Base-by-base conservation (phyloP, 2,888 invertebrate genomes). In the Orchestes rusci region DNA sequence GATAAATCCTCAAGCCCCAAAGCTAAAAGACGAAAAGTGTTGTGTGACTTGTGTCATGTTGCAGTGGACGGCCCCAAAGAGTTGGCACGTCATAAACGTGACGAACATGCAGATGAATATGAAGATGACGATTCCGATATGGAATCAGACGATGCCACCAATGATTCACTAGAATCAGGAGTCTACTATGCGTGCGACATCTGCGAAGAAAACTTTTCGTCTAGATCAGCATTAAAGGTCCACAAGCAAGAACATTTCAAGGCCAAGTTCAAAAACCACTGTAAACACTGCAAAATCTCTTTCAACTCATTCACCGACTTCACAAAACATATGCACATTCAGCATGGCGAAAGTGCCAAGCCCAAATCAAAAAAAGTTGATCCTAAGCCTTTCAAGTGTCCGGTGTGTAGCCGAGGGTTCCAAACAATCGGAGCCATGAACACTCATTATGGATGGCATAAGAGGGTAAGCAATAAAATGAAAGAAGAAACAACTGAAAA, bases 11-110 rank as follows among this genome's bases (percentile, higher is more conserved):
- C 63, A 2, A 56, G 53, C 4, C n/a, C n/a, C n/a, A n/a, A n/a
- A n/a, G n/a, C n/a, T n/a, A 59, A 59, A 32, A 57, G 60, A 13
- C 62, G 59, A 43, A 63, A 61, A 33, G 76, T 75, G 53, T 73
- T 72, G 29, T 82, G 81, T 59, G 77, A 80, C 48, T 70, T 76
- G 33, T 82, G 82, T 53, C 78, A 80, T n/a, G 76, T 78, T 59
- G 73, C 59, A 10, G 76, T 76, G 49, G 70, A 73, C 0, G 75
- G 72, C 2, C 59, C 70, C 36, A 67, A 73, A 3, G 73, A 73
- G 2, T 62, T 77, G 42, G 73, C 73, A 52, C 71, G 72, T 55
- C 78, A 78, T 50, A 76, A 75, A 51, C 71, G 72, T 45, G 68
- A 74, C 31, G 73, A 72, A 43, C 62, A 61, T 19, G 23, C 16